Base-by-base conservation (phyloP, 2,888 invertebrate genomes). In the Amaurobius ferox region DNA sequence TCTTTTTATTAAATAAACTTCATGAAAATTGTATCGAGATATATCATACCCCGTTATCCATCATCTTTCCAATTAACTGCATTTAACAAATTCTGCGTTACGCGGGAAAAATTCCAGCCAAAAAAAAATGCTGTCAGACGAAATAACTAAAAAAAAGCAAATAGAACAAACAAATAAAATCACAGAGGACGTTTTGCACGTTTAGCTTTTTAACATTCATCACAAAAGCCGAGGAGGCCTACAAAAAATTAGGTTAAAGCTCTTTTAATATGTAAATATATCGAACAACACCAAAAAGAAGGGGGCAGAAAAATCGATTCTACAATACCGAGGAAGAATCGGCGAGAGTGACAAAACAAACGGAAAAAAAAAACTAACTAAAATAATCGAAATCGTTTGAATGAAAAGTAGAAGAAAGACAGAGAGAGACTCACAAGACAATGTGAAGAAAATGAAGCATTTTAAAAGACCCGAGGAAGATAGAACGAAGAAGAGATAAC, bases 181-280 rank as follows among this genome's bases (percentile, higher is more conserved):
- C 55, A 55, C 55, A 1, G 23, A 55, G 23, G 55, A 55, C 55
- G 55, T 55, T 55, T 79, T 48, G 40, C 70, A 64, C 67, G 35
- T 61, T 39, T 61, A 40, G 66, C 83, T 83, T 71, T 40, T 83
- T 83, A 83, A 66, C 77, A 83, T 83, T 83, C 83, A 83, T 83
- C 83, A 61, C 67, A 67, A 26, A 28, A 64, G 40, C 32, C 81
- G 44, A 30, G 26, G 32, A 77, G 72, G 77, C 71, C 83, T 77
- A 61, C 40, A 70, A 76, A 76, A 83, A 83, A 83, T 83, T 83
- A 83, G 77, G 83, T 83, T 83, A 83, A 83, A 83, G 71, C 83
- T 83, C 83, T 62, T 83, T 83, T 83, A 83, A 83, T 83, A 83
- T 83, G 83, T 77, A 83, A 83, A 83, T 83, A 83, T 83, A 83